A percentile compares a stretch with the other conserved stretches of the same genome.
Evolutionary conservation across 1,140 invertebrate genomes (phyloP).

Genomic region (Paracyclopina nana): DNA sequence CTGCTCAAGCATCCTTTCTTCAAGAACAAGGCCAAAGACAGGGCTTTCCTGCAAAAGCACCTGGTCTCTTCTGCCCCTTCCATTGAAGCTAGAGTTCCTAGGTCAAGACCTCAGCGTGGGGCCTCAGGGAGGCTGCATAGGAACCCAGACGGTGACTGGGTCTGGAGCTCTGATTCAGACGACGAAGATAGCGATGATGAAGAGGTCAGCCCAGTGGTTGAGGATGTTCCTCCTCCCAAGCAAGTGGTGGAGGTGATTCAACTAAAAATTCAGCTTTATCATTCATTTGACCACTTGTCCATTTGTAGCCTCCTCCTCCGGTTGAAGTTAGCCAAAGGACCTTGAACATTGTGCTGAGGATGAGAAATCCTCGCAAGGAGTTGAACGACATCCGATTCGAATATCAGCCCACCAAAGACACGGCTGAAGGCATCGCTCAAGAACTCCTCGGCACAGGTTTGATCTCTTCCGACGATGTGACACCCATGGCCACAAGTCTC

Average conservation of each 20-base stretch:
- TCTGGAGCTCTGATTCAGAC: slow-evolving; percentile 71
- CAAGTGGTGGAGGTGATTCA: too few relatives aligned
- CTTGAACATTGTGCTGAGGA: slow-evolving; percentile 17
- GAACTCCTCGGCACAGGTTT: slow-evolving; percentile 20
- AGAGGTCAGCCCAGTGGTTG: slow-evolving; percentile 24
- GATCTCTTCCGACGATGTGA: background rate
- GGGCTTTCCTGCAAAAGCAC: slow-evolving; percentile 65
- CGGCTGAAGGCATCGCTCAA: slow-evolving; percentile 17
- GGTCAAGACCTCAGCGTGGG: slow-evolving; percentile 28
- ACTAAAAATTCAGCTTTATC: too few relatives aligned
- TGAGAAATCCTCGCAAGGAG: slow-evolving; percentile 61
- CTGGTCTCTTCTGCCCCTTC: slow-evolving; percentile 7
- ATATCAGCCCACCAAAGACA: slow-evolving; percentile 31
- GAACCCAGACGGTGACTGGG: slow-evolving; percentile 90
- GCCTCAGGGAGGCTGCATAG: slow-evolving; percentile 74
- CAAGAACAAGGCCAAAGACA: slow-evolving; percentile 91
- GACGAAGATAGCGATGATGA: slow-evolving; percentile 38
- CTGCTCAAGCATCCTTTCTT: slow-evolving; percentile 96
- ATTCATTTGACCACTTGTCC: too few relatives aligned
- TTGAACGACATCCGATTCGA: slow-evolving; percentile 95
- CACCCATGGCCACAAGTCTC: slow-evolving; percentile 1
- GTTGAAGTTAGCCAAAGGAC: too few relatives aligned
- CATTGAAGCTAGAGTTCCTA: background rate
- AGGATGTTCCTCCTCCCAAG: background rate
- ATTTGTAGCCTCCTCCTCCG: too few relatives aligned